A percentile compares a stretch with the other conserved stretches of the same genome.
These are phyloP conservation scores for Arctocebus calabarensis DNA, from an alignment of 2,797 vertebrate genomes.

Conservation along the genomic window DNA sequence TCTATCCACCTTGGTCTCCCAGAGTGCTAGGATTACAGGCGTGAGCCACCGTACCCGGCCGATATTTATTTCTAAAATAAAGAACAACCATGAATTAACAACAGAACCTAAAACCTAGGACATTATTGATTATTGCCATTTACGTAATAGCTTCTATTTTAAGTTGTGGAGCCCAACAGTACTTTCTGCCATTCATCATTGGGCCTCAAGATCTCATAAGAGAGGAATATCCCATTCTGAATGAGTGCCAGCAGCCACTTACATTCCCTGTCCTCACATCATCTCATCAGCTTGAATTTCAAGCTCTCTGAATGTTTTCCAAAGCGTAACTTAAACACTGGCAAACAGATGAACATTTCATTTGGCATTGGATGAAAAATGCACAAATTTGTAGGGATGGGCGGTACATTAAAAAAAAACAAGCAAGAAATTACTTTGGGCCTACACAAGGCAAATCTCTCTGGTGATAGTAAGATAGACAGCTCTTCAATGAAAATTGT, in stretches of 20 bases:
- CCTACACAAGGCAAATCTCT: background rate
- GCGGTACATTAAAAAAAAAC: background rate
- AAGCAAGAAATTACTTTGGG: background rate
- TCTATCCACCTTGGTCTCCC: too few species aligned
- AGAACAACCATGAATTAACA: background rate
- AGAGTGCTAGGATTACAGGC: too few species aligned
- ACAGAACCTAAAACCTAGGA: background rate
- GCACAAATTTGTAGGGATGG: conserved; percentile 57
- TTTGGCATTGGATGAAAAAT: conserved; percentile 72
- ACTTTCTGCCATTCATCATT: background rate
- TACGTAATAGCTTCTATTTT: background rate
- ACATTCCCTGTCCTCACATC: conserved; percentile 51
- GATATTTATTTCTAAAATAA: conserved; percentile 26
- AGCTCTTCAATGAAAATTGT: background rate
- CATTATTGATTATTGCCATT: background rate
- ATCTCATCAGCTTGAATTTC: conserved; percentile 77
- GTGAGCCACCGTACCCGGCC: too few species aligned
- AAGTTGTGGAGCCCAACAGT: background rate
- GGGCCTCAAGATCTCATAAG: background rate
- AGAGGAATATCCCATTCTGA: conserved; percentile 38
- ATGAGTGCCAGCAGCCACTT: background rate
- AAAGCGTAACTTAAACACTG: conserved; percentile 77
- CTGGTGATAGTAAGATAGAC: background rate
- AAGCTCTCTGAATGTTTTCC: conserved; percentile 78
- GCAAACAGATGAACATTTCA: conserved; percentile 49